Evolutionary conservation across 2,113 vertebrate species (phyloP).

Genomic region (Pangasianodon hypophthalmus): DNA sequence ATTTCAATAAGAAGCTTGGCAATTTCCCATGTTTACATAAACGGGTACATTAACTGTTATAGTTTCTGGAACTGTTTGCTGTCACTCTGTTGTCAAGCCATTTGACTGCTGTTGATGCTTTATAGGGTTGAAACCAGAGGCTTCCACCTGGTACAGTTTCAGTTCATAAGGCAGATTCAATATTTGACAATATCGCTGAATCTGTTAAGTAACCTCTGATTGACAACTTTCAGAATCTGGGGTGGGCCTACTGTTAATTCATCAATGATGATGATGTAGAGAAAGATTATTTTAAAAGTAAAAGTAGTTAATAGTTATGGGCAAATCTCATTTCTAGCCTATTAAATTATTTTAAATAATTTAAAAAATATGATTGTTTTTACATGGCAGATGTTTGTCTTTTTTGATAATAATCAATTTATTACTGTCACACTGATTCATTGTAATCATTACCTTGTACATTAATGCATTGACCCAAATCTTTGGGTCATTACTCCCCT

Average conservation of each 20-base stretch:
- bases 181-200: background rate
- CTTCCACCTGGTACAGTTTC: background rate
- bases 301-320: background rate
- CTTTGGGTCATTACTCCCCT: background rate
- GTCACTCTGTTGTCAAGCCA: background rate
- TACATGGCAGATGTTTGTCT: background rate
- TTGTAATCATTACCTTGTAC: background rate
- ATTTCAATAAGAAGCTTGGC: background rate
- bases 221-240: background rate
- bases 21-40: background rate
- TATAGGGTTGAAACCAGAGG: background rate
- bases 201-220: background rate
- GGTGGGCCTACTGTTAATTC: background rate
- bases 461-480: no score
- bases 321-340: background rate
- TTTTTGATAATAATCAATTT: background rate
- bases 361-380: background rate
- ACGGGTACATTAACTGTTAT: background rate
- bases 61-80: background rate
- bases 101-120: background rate
- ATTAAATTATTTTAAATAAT: background rate
- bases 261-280: background rate
- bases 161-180: background rate
- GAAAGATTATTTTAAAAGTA: background rate
- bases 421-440: background rate